Base-by-base conservation (phyloP, 2,113 vertebrate genomes). In the Mystacornis crossleyi region DNA sequence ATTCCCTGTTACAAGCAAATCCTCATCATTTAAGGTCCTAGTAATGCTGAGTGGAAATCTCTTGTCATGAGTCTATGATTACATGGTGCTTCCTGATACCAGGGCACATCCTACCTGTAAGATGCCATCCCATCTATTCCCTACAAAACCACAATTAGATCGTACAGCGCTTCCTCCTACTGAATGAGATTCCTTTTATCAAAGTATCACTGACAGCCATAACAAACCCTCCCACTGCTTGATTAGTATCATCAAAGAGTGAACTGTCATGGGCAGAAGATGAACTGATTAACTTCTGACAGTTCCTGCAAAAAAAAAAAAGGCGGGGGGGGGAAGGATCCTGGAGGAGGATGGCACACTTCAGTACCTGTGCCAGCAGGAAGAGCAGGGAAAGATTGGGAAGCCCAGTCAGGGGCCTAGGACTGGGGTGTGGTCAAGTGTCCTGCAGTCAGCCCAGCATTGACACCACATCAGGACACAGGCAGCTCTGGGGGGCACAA, bases 341-440 rank as follows among this genome's bases (percentile, higher is more conserved):
- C 18, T 3, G 0, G 5, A 19, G 21, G 5, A 38, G 10, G 8
- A 6, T 1, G 47, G 47, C 40, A 70, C 1, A 1, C 5, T 51
- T 40, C 1, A 0, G 23, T 47, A 54, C 7, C n/a, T 77, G 33
- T 42, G 79, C 33, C 43, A 73, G 31, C 34, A 60, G 45, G 29
- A n/a, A 86, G 19, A 34, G 17, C 0, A 1, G 40, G 12, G 40
- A 61, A 73, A 14, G 47, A 14, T 1, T 43, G 55, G 51, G 57
- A 66, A 79, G 23, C 14, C 29, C 42, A 51, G 26, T 2, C 62
- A 54, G 10, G 25, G 21, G 12, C 5, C 17, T 31, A 28, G 34
- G 33, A 25, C 33, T 8, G 6, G 9, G 12, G 10, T 40, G 21
- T 12, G 2, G 14, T 15, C 2, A 4, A 64, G 40, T 1, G 2